These are phyloP conservation scores for Aphelocoma coerulescens DNA, from an alignment of 2,113 vertebrate genomes.

Conservation along the genomic window DNA sequence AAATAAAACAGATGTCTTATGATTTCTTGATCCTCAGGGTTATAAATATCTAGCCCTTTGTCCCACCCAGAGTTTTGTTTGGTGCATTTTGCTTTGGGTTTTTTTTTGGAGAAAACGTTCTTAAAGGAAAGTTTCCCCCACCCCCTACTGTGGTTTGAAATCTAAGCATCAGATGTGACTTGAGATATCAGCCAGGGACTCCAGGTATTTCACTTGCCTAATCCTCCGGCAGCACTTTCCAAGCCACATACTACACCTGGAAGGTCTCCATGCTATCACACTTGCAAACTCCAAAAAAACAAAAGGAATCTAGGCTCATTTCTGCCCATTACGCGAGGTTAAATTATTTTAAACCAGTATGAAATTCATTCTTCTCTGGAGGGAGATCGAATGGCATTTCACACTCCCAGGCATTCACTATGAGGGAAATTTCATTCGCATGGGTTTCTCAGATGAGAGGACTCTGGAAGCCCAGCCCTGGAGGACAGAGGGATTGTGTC, in stretches of 20 bases:
- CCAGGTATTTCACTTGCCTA: slow-evolving; percentile 10
- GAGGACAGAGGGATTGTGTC: neutral
- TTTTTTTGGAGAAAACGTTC: neutral
- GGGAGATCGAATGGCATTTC: neutral
- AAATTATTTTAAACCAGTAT: neutral
- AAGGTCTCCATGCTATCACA: neutral
- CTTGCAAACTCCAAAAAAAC: neutral
- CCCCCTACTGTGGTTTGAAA: neutral
- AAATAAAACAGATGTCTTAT: slow-evolving; percentile 47
- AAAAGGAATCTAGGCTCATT: neutral
- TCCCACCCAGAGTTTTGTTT: slow-evolving; percentile 27
- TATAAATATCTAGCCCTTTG: slow-evolving; percentile 42
- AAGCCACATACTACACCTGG: neutral
- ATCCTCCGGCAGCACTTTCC: neutral
- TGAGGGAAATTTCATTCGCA: neutral
- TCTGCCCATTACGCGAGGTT: neutral
- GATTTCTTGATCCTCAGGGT: slow-evolving; percentile 53
- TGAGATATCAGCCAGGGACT: slow-evolving; percentile 1
- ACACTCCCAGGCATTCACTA: neutral
- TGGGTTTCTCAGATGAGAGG: neutral
- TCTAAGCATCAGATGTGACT: slow-evolving; percentile 28
- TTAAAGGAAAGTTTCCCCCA: neutral
- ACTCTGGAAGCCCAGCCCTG: neutral
- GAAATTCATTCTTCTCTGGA: slow-evolving; percentile 1
- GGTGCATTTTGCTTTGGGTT: neutral